Conservation (phyloP, 2,113 vertebrate species). For the Alouatta palliata region DNA sequence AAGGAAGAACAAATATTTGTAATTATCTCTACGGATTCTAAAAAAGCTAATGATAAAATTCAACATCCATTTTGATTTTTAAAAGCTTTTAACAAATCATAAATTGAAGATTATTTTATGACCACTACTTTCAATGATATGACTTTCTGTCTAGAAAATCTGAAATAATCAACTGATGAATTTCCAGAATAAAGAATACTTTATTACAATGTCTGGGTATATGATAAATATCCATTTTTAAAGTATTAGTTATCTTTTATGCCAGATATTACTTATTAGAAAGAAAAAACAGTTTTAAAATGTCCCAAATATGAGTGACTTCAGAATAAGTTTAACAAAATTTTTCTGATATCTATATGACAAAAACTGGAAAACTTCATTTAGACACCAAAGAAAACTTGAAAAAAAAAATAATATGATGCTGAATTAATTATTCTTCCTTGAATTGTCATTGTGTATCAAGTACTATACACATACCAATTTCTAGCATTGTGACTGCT, state of each 20-base stretch:
- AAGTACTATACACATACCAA: not conserved
- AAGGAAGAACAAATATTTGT: constrained; percentile 1
- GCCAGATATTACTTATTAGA: not conserved
- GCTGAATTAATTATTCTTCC: not conserved
- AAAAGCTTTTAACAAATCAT: constrained; percentile 41
- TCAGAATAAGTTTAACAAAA: not conserved
- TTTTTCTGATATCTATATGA: not conserved
- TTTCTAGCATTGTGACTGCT: not conserved
- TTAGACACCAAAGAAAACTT: not conserved
- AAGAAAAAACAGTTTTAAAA: not conserved
- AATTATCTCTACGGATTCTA: not conserved
- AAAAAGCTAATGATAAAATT: constrained; percentile 44
- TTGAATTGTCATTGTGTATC: not conserved
- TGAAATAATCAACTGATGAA: not conserved
- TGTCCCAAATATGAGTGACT: not conserved
- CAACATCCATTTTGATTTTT: constrained; percentile 50
- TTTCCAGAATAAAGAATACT: not conserved
- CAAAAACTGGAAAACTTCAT: not conserved
- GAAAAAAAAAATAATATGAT: not conserved
- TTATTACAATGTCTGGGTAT: not conserved
- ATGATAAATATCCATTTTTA: not conserved
- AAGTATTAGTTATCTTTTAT: not conserved
- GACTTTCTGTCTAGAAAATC: not conserved
- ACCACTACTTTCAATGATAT: not conserved
- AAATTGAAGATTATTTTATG: constrained; percentile 31